These are phyloP conservation scores for Cryptotis parvus DNA, from an alignment of 2,113 vertebrate genomes.

Conservation along the genomic window DNA sequence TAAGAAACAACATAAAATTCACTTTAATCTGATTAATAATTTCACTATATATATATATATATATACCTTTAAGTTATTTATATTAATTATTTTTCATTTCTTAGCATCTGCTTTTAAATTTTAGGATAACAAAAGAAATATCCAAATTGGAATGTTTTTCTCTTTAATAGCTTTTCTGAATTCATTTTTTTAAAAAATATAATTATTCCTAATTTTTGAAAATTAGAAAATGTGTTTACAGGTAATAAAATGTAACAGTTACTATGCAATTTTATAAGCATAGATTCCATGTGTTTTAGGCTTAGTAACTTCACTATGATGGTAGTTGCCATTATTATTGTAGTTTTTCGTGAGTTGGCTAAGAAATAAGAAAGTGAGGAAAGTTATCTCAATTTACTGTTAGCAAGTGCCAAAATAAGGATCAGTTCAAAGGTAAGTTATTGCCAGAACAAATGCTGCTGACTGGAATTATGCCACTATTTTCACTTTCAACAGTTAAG, in stretches of 20 bases:
- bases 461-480: not conserved
- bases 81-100: not conserved
- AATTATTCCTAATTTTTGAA: not conserved
- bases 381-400: not conserved
- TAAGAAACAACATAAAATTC: conserved; percentile 18
- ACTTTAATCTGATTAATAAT: not conserved
- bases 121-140: conserved; percentile 16
- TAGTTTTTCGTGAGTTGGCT: not conserved
- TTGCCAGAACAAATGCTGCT: not conserved
- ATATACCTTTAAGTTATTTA: too few relatives aligned
- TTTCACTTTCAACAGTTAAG: too few relatives aligned
- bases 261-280: not conserved
- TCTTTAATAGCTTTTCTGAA: not conserved
- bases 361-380: not conserved
- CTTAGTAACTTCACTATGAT: not conserved
- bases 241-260: not conserved
- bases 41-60: not conserved
- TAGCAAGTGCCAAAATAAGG: not conserved
- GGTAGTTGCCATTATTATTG: not conserved
- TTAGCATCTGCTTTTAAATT: not conserved
- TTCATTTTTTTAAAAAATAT: not conserved
- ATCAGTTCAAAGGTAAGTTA: not conserved
- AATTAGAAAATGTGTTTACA: not conserved
- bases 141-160: not conserved
- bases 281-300: not conserved